Evolutionary conservation across 2,888 invertebrate genomes (phyloP).

Genomic region (Trichacis sp.): DNA sequence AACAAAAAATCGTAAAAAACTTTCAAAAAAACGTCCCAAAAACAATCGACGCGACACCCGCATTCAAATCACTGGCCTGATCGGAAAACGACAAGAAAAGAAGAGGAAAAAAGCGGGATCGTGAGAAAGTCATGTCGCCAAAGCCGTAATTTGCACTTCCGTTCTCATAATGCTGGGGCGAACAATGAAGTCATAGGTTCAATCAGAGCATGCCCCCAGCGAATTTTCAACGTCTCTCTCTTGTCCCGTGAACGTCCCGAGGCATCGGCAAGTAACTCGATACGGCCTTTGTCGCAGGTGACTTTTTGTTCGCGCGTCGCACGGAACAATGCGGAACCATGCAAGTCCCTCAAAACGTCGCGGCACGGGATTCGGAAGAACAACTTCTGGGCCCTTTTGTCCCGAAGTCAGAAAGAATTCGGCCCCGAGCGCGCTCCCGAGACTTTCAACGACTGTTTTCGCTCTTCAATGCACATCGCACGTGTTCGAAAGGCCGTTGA

Average conservation of each 20-base stretch:
- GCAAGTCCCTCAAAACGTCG: conserved; percentile 49
- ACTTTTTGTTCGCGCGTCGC: conserved; percentile 49
- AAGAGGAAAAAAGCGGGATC: conserved; percentile 16
- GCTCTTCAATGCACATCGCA: conserved; percentile 61
- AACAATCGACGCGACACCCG: too few species aligned
- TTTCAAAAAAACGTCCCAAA: too few species aligned
- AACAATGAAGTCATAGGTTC: conserved; percentile 42
- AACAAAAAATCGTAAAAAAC: too few species aligned
- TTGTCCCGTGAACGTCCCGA: conserved; percentile 14
- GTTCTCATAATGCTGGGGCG: conserved; percentile 57
- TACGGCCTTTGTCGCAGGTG: conserved; percentile 59
- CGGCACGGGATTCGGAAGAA: conserved; percentile 41
- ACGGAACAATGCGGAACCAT: conserved; percentile 14
- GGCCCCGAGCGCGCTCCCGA: conserved; percentile 37
- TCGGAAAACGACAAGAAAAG: too few species aligned
- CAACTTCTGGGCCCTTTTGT: conserved; percentile 39
- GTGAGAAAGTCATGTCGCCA: conserved; percentile 39
- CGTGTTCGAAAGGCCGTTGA: conserved; percentile 52
- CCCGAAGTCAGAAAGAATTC: conserved; percentile 53
- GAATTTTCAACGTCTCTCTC: conserved; percentile 38
- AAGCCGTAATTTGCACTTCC: conserved; percentile 67
- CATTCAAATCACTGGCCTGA: too few species aligned
- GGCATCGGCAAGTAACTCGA: conserved; percentile 57
- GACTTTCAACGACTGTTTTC: conserved; percentile 63
- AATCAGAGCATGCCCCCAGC: conserved; percentile 51